Percentiles rank a stretch among this genome's conserved stretches.
phyloP scores from a whole-genome alignment of 2,888 invertebrate genomes.

The Cryptophagus acutangulus region DNA sequence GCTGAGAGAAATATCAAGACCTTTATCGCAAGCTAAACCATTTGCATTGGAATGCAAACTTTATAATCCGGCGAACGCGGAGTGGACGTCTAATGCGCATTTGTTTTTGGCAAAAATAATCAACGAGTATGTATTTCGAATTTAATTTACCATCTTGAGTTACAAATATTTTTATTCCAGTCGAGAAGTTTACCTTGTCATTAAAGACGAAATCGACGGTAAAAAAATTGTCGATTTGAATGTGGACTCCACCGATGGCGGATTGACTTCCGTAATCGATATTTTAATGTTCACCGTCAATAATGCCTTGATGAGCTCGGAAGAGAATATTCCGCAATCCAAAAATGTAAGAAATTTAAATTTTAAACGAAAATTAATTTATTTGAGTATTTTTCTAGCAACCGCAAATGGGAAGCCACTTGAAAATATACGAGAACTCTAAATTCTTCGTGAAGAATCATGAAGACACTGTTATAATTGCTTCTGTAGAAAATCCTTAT shows the following conservation, averaged over 20 bases:
- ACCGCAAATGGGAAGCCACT: conserved; percentile 1
- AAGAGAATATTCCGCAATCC: too few relatives aligned
- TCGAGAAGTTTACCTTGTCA: conserved; percentile 36
- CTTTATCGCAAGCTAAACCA: conserved; percentile 47
- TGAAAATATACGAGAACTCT: conserved; percentile 22
- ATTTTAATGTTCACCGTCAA: conserved; percentile 35
- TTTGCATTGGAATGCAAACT: conserved; percentile 59
- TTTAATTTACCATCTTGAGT: conserved; percentile 2
- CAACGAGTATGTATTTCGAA: conserved; percentile 50
- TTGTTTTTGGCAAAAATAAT: conserved; percentile 56
- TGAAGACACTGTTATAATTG: conserved; percentile 52
- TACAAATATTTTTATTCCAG: conserved; percentile 21
- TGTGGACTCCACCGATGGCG: conserved; percentile 33
- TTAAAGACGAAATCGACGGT: conserved; percentile 25
- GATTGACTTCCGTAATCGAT: conserved; percentile 46
- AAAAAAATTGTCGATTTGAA: neutral
- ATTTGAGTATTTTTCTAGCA: neutral
- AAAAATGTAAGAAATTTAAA: too few relatives aligned
- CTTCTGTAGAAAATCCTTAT: conserved; percentile 59
- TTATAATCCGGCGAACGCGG: conserved; percentile 51
- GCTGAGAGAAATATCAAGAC: conserved; percentile 50
- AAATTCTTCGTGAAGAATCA: conserved; percentile 42
- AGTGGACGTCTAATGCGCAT: conserved; percentile 55
- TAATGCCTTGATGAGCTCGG: too few relatives aligned
- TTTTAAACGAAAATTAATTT: too few relatives aligned